Evolutionary conservation across 1,140 invertebrate species (phyloP), one percentile per base, ranked within the genome.

Genomic region (Pachyrhynchus sulphureomaculatus): DNA sequence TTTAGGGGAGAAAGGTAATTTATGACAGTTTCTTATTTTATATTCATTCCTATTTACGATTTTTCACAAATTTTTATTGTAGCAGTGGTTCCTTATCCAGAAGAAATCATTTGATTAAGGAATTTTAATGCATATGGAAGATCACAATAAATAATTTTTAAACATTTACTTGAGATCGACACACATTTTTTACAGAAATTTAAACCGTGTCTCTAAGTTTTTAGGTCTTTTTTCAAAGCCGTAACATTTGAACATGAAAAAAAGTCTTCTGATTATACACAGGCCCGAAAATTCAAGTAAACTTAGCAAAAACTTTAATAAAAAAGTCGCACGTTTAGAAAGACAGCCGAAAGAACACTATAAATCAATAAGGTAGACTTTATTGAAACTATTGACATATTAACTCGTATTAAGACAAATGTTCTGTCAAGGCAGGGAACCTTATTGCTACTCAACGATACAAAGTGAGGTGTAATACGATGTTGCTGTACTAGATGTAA

Each of bases 311-410:
- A 4, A 13, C 18, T 17, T 39, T 58, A 48, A 58, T 48, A 48
- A 58, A 58, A 58, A 58, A 47, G 18, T 37, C 5, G 48, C 55
- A 47, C 42, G 44, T 42, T 10, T 44, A 33, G 29, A 10, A 47
- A 58, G 42, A 4, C 55, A 37, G 32, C 24, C 32, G 33, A 58
- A 60, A 52, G 29, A 42, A 52, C 21, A 17, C 60, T 18, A 64
- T 64, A 64, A 64, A 64, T 64, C 62, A 64, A 64, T 64, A 58
- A 58, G 55, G 48, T 57, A 41, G 21, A 44, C 54, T 58, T 64
- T 64, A 64, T 64, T 64, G 62, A 64, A 64, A 57, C 62, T 64
- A 64, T 64, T 58, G 62, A 64, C 62, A 64, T 64, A 64, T 64
- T 64, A 64, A 52, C 54, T 57, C 54, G 55, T 54, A 64, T 64